Conservation (phyloP, 1,140 invertebrate genomes). For the Drosophila ambigua region DNA sequence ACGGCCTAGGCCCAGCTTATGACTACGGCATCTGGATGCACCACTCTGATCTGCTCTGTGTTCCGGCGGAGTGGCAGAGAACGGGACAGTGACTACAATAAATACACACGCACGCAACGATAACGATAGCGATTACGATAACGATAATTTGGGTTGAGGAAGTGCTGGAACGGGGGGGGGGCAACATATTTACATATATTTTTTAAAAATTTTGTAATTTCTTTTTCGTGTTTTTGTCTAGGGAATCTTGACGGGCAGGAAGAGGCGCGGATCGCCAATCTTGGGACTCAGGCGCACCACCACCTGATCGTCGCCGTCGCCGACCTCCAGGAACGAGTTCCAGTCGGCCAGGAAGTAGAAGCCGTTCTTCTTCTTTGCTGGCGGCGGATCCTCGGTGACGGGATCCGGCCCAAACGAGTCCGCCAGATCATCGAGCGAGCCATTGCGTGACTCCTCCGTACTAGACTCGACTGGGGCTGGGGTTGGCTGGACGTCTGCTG, state of each 20-base stretch:
- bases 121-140: background rate
- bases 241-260: conserved; percentile 89
- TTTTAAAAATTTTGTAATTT: conserved; percentile 24
- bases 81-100: conserved; percentile 73
- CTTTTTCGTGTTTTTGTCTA: conserved; percentile 73
- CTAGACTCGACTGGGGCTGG: conserved; percentile 11
- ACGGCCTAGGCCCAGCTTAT: conserved; percentile 59
- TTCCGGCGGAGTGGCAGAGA: conserved; percentile 11
- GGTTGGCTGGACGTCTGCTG: background rate
- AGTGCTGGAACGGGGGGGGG: background rate
- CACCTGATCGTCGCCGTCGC: conserved; percentile 90
- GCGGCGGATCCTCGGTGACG: conserved; percentile 85
- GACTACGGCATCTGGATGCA: conserved; percentile 16
- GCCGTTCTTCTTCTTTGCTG: conserved; percentile 88
- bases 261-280: conserved; percentile 90
- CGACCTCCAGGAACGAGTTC: conserved; percentile 93
- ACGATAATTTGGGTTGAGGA: background rate
- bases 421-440: conserved; percentile 86
- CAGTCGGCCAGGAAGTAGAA: conserved; percentile 93
- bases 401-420: conserved; percentile 89
- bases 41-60: background rate
- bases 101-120: conserved; percentile 53
- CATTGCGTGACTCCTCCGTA: conserved; percentile 72
- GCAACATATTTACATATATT: conserved; percentile 59
- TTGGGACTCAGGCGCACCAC: conserved; percentile 91